These are phyloP conservation scores for Metridium senile DNA, from an alignment of 92 coral and sea anemone species.

Conservation along the genomic window DNA sequence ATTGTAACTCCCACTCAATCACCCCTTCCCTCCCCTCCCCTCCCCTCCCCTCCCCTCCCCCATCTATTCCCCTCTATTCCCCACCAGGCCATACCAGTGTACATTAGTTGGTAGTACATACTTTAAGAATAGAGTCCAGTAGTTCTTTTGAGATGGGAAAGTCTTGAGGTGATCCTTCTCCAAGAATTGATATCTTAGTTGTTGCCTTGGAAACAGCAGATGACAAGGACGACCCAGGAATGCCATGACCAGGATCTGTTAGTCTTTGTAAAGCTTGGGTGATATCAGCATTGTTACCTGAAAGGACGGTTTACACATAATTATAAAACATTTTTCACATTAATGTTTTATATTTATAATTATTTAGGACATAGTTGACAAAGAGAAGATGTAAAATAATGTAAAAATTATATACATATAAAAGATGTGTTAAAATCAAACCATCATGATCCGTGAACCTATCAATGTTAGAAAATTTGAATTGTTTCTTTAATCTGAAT, in stretches of 20 bases:
- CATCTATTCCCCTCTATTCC: too few species aligned
- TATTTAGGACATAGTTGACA: too few species aligned
- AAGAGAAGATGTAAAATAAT: too few species aligned
- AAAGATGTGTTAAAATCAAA: too few species aligned
- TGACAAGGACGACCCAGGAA: conserved; percentile 79
- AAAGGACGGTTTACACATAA: neutral
- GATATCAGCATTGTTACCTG: conserved; percentile 61
- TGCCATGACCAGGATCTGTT: conserved; percentile 80
- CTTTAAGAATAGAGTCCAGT: conserved; percentile 76
- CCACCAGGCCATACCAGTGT: too few species aligned
- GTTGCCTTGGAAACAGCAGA: conserved; percentile 97
- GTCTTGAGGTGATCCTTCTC: conserved; percentile 67
- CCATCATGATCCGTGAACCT: too few species aligned
- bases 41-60: too few species aligned
- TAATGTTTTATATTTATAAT: neutral
- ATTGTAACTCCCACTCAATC: too few species aligned
- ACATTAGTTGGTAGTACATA: conserved; percentile 27
- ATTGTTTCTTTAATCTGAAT: too few species aligned
- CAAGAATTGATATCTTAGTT: conserved; percentile 72
- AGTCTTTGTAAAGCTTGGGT: conserved; percentile 91
- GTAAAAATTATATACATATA: too few species aligned
- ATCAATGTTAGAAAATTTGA: too few species aligned
- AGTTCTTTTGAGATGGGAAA: conserved; percentile 79
- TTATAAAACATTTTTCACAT: neutral
- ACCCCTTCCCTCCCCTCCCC: too few species aligned